A percentile compares a stretch with the other conserved stretches of the same genome.
phyloP scores from a whole-genome alignment of 1,140 invertebrate species.

The Ooceraea biroi region DNA sequence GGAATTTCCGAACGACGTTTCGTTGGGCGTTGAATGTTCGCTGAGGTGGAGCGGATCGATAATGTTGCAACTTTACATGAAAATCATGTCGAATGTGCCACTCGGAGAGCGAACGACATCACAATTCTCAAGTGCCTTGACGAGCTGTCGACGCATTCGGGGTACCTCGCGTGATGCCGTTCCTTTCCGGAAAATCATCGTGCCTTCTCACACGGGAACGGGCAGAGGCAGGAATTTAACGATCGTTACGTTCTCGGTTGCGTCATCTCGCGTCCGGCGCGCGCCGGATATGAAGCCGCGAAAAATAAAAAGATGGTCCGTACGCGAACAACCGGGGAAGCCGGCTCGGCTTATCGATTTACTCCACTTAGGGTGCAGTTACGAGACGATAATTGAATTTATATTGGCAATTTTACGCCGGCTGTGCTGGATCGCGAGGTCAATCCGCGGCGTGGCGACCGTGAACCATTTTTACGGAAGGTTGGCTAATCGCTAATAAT shows the following conservation, averaged over 20 bases:
- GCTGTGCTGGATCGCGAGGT: conserved; percentile 46
- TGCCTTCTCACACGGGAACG: conserved; percentile 1
- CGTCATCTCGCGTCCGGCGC: conserved; percentile 25
- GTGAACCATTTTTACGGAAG: conserved; percentile 41
- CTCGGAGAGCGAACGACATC: no score
- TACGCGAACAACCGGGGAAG: not conserved
- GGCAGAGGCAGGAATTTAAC: conserved; percentile 9
- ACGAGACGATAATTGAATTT: conserved; percentile 58
- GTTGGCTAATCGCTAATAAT: conserved; percentile 47
- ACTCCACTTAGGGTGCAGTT: conserved; percentile 51
- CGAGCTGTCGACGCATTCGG: no score
- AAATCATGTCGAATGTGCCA: no score
- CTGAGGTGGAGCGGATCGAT: no score
- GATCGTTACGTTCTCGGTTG: conserved; percentile 46
- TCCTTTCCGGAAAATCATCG: conserved; percentile 37
- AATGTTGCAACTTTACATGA: no score
- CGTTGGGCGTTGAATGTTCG: no score
- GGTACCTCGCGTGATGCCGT: no score
- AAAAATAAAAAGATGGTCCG: conserved; percentile 39
- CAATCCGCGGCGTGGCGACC: conserved; percentile 33
- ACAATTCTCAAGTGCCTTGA: no score
- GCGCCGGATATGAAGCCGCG: conserved; percentile 26
- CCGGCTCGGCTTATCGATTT: conserved; percentile 51
- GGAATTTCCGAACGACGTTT: no score
- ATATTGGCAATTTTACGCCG: conserved; percentile 53